Percentiles rank a stretch among this genome's conserved stretches.
phyloP scores from a whole-genome alignment of 2,797 vertebrate species.

The Coccyzus lansbergi region DNA sequence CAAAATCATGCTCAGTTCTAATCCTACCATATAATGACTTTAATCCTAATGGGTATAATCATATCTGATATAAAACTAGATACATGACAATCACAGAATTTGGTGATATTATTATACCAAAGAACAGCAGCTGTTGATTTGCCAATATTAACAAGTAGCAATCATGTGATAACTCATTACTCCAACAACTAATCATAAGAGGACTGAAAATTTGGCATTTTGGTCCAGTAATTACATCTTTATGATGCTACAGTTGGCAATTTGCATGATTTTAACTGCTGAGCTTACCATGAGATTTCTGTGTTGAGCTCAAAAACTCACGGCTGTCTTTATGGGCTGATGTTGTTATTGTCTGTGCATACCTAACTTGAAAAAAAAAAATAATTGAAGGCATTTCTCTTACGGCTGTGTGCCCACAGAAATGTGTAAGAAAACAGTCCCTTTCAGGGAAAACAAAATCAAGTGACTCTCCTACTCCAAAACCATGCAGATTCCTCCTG shows the following conservation, averaged over 20 bases:
- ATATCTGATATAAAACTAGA: constrained; percentile 64
- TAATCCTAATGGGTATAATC: constrained; percentile 73
- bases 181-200: constrained; percentile 63
- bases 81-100: constrained; percentile 61
- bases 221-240: constrained; percentile 63
- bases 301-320: constrained; percentile 18
- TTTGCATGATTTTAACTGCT: constrained; percentile 62
- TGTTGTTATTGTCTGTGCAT: not conserved
- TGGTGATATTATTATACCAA: constrained; percentile 67
- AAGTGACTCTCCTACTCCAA: not conserved
- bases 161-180: constrained; percentile 67
- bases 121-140: constrained; percentile 70
- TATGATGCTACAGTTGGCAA: constrained; percentile 59
- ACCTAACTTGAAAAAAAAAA: not conserved
- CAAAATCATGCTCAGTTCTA: constrained; percentile 60
- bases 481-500: not conserved
- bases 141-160: constrained; percentile 67
- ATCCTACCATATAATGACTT: constrained; percentile 60
- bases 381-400: not conserved
- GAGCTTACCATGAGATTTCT: constrained; percentile 38
- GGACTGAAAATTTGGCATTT: constrained; percentile 60
- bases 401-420: not conserved
- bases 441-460: not conserved
- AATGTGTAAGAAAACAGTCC: not conserved
- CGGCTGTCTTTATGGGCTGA: not conserved